Percentiles rank a stretch among this genome's conserved stretches.
These are phyloP conservation scores for Nasua narica DNA, from an alignment of 2,797 vertebrate genomes.

Conservation along the genomic window DNA sequence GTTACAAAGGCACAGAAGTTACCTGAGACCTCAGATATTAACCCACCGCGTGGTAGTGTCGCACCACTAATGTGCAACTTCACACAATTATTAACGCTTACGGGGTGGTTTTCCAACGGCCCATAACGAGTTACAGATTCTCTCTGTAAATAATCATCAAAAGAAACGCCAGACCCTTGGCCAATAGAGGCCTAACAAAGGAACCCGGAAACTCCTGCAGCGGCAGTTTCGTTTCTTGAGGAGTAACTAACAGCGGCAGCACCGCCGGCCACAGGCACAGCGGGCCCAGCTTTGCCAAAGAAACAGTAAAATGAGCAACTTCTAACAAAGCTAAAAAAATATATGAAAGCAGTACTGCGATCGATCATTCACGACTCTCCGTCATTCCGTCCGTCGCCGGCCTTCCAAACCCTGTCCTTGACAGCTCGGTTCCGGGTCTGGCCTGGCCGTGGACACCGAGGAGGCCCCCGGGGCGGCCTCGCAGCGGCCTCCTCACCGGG, in stretches of 20 bases:
- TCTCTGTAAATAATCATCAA: not conserved
- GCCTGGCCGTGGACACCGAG: not conserved
- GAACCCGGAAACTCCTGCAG: not conserved
- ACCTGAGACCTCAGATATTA: constrained; percentile 8
- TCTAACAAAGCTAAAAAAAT: not conserved
- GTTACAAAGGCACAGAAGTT: constrained; percentile 60
- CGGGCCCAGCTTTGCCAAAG: not conserved
- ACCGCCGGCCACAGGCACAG: constrained; percentile 48
- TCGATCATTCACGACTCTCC: not conserved
- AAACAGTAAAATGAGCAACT: constrained; percentile 13
- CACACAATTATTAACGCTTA: not conserved
- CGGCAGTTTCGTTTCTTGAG: accelerated
- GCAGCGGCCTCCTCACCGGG: not conserved
- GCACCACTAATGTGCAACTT: not conserved
- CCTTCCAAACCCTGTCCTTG: not conserved
- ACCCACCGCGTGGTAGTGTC: not conserved
- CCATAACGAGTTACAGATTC: not conserved
- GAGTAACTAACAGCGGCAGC: not conserved
- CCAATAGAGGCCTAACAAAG: not conserved
- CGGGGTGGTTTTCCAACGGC: not conserved
- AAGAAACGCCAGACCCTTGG: not conserved
- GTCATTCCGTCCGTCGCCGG: not conserved
- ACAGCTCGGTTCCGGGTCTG: constrained; percentile 28
- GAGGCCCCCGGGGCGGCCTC: not conserved
- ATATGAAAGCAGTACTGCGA: constrained; percentile 46